Conservation (phyloP, 2,888 invertebrate genomes). For the Aethes cnicana region DNA sequence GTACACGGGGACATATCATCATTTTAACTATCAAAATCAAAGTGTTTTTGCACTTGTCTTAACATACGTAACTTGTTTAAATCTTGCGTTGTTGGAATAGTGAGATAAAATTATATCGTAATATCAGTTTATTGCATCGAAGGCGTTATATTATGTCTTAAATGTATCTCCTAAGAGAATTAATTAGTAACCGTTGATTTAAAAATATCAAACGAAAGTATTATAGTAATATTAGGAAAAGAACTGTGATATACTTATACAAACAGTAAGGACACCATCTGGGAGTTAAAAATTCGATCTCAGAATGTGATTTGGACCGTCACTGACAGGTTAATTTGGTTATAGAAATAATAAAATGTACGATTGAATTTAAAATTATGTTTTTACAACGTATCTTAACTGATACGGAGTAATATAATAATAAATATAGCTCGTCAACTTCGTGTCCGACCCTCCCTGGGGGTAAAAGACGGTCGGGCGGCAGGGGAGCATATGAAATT, state of each 20-base stretch:
- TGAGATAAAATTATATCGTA: conserved; percentile 36
- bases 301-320: conserved; percentile 63
- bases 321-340: conserved; percentile 41
- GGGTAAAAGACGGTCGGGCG: too few species aligned
- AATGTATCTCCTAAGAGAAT: conserved; percentile 39
- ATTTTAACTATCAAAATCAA: conserved; percentile 43
- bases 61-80: conserved; percentile 30
- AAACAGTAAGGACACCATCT: conserved; percentile 71
- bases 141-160: conserved; percentile 58
- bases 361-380: conserved; percentile 3
- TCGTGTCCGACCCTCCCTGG: too few species aligned
- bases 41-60: conserved; percentile 36
- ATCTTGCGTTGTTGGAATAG: conserved; percentile 36
- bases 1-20: conserved; percentile 67
- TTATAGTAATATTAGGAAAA: conserved; percentile 74
- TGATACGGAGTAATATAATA: too few species aligned
- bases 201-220: conserved; percentile 62
- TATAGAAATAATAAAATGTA: conserved; percentile 4
- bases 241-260: conserved; percentile 71
- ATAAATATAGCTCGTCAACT: too few species aligned
- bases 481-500: too few species aligned
- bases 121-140: conserved; percentile 47
- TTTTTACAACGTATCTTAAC: too few species aligned
- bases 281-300: conserved; percentile 71
- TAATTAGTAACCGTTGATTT: conserved; percentile 26